Evolutionary conservation across 2,888 invertebrate species (phyloP), one percentile per base, ranked within the genome.

Genomic region (Ophioninae sp.): DNA sequence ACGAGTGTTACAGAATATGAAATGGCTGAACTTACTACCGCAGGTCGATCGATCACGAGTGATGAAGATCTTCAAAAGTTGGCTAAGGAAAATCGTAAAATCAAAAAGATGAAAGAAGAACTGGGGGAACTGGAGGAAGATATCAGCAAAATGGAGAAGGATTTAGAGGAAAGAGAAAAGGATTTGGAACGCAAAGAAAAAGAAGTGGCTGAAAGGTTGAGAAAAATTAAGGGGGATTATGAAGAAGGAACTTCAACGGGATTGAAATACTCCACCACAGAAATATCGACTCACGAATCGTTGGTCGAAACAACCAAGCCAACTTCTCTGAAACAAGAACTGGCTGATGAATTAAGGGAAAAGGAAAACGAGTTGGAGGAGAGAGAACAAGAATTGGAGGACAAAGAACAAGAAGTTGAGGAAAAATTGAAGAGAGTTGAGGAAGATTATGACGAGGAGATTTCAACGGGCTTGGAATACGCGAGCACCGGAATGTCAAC

Each of bases 151-250:
- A 76, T 68, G 0, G 85, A 87, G 37, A 81, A 72, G 8, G 69
- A 87, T 61, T 75, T 87, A 41, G 62, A 86, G 6, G 72, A 84
- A 7, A 81, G 59, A 56, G 87, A 88, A 37, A 56, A 74, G n/a
- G 75, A 75, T 50, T 59, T 87, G 7, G 75, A 81, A 39, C 56
- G 78, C 7, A 76, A 82, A 39, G 80, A 77, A 62, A 61, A 79
- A 50, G 30, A 65, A 30, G 30, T 81, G 10, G 75, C 83, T 10
- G 44, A 76, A 5, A 75, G 77, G n/a, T 41, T 41, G 50, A 64
- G 74, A 62, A 65, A 75, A 56, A 67, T 41, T 30, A 44, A 62
- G 64, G 72, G 81, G 21, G 59, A 68, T 30, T 17, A 41, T n/a
- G 23, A 65, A 68, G n/a, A 57, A 56, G 62, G 17, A 73, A 21